Evolutionary conservation across 2,888 invertebrate species (phyloP), one percentile per base, ranked within the genome.

Genomic region (Yponomeuta malinellus): DNA sequence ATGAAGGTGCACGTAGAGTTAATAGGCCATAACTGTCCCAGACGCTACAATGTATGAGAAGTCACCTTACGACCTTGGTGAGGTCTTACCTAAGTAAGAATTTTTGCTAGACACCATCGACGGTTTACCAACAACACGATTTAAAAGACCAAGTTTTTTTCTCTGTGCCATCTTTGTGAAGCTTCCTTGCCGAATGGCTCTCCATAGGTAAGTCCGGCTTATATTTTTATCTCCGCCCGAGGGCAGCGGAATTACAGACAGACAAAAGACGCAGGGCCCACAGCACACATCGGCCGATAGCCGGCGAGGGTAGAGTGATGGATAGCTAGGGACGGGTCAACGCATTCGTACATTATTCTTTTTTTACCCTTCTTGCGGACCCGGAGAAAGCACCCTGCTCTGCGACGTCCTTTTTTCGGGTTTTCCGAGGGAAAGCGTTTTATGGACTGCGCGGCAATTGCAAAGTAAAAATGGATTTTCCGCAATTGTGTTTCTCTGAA

Each of bases 311-410:
- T 82, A 82, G 89, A 88, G 92, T 92, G 93, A 93, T 93, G 92
- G 93, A 93, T 93, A 86, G 90, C 89, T 84, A 85, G 89, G 89
- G 90, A 92, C 92, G 93, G 93, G 93, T 93, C 93, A 93, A 92
- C 93, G 92, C 90, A 92, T 93, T 93, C 92, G 92, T 88, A 91
- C 92, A 93, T 93, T 92, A 92, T 92, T 93, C 93, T 93, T 93
- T 92, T 59, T 92, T 92, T 91, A 92, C 91, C 92, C 92, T 92
- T 93, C 92, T 92, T 90, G 88, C 88, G 87, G 85, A 84, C 84
- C 81, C 82, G 78, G 77, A 84, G 83, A 86, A 87, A 88, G 90
- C 90, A 90, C 90, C 91, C 90, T 91, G 91, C 91, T 88, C 86
- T 89, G 88, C 87, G 86, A 88, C 82, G 88, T 89, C 88, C 89